Conservation (phyloP, 2,797 vertebrate species). For the Notolabrus celidotus region DNA sequence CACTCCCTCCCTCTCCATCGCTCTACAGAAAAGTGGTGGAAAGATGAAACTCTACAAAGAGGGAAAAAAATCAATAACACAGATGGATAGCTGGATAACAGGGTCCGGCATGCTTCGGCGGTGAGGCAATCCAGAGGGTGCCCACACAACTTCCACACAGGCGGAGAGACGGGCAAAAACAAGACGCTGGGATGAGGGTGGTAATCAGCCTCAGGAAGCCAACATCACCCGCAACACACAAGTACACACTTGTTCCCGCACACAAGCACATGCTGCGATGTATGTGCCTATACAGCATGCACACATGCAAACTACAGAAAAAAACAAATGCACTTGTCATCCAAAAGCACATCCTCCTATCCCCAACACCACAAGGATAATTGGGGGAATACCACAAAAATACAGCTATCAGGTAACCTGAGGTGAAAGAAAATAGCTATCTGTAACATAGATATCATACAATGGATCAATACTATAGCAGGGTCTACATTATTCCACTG, state of each 20-base stretch:
- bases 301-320: constrained; percentile 25
- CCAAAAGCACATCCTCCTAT: not conserved
- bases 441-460: constrained; percentile 34
- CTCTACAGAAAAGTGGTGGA: constrained; percentile 83
- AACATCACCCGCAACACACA: constrained; percentile 74
- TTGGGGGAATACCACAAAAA: constrained; percentile 30
- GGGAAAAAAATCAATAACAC: constrained; percentile 87
- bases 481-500: constrained; percentile 24
- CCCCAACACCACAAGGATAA: constrained; percentile 17
- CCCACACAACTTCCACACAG: constrained; percentile 88
- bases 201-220: constrained; percentile 82
- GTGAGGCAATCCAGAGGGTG: constrained; percentile 88
- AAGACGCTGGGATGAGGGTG: constrained; percentile 78
- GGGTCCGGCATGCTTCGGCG: constrained; percentile 86
- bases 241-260: constrained; percentile 58
- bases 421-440: constrained; percentile 33
- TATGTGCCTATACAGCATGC: constrained; percentile 24
- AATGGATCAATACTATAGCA: constrained; percentile 56
- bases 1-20: constrained; percentile 66
- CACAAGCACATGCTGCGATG: constrained; percentile 30
- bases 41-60: constrained; percentile 87
- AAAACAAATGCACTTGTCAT: constrained; percentile 20
- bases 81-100: constrained; percentile 89
- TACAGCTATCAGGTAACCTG: constrained; percentile 39
- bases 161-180: constrained; percentile 80